Base-by-base conservation (phyloP, 2,888 invertebrate species). In the Drosophila fungiperda region DNA sequence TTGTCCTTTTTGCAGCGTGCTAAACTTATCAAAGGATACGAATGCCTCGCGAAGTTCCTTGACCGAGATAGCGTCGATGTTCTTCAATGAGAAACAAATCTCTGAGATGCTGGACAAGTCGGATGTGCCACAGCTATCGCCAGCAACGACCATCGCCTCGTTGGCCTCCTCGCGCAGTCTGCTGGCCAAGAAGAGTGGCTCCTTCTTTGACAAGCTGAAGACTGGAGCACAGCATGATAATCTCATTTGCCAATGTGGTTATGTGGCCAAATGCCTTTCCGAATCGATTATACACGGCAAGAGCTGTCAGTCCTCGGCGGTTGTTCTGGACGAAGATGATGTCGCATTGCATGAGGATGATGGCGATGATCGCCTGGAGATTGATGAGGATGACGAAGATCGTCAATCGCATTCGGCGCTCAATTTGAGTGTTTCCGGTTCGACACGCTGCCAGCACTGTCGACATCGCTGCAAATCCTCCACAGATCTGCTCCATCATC, bases 391-490 rank as follows among this genome's bases (percentile, higher is more conserved):
- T 20, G 92, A 92, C 45, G 92, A 92, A 9, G 92, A 93, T 76
- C 91, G 86, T 26, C 92, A 92, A 48, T 92, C 92, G 5, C 92
- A 92, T 54, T 93, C 93, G 38, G 93, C 94, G 42, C 88, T 94
- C 48, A 95, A 94, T 91, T 78, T 93, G 15, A 92, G 93, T 20
- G 91, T 92, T 1, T 90, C 89, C 3, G 95, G 96, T 75, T 96
- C 97, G 17, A 96, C 97, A 58, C 95, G 97, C 68, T 98, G 98
- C 92, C 97, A 97, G 92, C 96, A 96, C 91, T 98, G 98, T 92
- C 95, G 97, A 76, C 97, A 97, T 92, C 95, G 97, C 72, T 98
- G 97, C 93, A 97, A 97, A 93, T 97, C 96, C 33, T 97, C 96
- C 82, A 95, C 95, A 5, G 97, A 97, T 93, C 94, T 98, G 55